Evolutionary conservation across 2,888 invertebrate species (phyloP), one percentile per base, ranked within the genome.

Genomic region (Apamea anceps): DNA sequence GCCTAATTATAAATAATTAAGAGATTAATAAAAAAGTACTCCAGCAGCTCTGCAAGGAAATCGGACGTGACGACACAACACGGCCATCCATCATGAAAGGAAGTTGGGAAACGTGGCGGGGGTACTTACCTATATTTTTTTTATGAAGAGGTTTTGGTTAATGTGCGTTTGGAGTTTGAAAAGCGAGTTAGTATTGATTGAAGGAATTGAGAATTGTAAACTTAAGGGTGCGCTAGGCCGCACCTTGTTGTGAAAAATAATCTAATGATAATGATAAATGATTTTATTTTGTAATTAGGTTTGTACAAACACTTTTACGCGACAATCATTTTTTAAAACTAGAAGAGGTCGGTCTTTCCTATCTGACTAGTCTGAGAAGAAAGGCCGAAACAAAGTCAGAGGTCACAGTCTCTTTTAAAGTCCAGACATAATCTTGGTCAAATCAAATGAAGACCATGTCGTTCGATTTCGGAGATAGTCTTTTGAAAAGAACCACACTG

Each of bases 1-100:
- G 51, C 71, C 32, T 84, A 84, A 71, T 81, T 79, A 60, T 71
- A 79, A 79, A 79, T 79, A 81, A 84, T 84, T 84, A 81, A 81
- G 70, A 60, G 71, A 66, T 85, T 51, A 57, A 60, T 62, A 70
- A n/a, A n/a, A 28, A 73, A 80, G 32, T 71, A 60, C 81, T 73
- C 60, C 12, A 37, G 32, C 28, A 51, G 72, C 48, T 60, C 57
- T 85, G 37, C 45, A 66, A 62, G 71, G 62, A 71, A 48, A 66
- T 66, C 37, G 70, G 72, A 82, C 70, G 81, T 73, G 85, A 82
- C 60, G 74, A n/a, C 63, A 62, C 54, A 65, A 45, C n/a, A 21
- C 51, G n/a, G 8, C 28, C 10, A 70, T 82, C 60, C 21, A 42
- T 85, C 70, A 74, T 62, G 18, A 51, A 74, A 51, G 13, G n/a